phyloP scores from a whole-genome alignment of 2,888 invertebrate genomes.

The Carpatolechia fugitivella region DNA sequence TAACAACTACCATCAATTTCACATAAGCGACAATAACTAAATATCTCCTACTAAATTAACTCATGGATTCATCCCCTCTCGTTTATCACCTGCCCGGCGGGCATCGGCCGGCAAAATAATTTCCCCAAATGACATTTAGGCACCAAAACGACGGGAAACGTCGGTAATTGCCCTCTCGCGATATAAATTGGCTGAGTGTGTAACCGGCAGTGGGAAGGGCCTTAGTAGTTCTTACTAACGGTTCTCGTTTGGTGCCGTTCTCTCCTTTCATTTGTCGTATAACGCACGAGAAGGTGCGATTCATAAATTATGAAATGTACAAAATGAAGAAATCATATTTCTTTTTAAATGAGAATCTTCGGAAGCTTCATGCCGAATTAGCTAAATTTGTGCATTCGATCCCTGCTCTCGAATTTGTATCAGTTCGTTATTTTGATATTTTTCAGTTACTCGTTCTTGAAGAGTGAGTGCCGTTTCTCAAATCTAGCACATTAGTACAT shows the following conservation, averaged over 20 bases:
- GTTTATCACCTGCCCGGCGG: constrained; percentile 42
- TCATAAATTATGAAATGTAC: no score
- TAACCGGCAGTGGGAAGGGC: constrained; percentile 59
- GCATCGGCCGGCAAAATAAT: constrained; percentile 51
- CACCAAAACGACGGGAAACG: constrained; percentile 60
- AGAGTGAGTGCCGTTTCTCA: no score
- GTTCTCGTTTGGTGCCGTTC: constrained; percentile 3
- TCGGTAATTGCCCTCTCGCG: constrained; percentile 67
- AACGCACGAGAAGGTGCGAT: no score
- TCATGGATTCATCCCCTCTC: constrained; percentile 24
- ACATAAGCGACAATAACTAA: constrained; percentile 1
- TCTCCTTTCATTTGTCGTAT: no score
- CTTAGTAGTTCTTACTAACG: constrained; percentile 35
- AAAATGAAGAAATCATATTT: not conserved
- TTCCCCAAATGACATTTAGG: constrained; percentile 65
- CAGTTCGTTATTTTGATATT: no score
- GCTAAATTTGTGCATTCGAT: no score
- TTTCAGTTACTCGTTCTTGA: no score
- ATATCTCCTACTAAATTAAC: constrained; percentile 27
- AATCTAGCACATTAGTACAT: no score
- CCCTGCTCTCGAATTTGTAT: no score
- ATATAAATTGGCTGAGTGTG: constrained; percentile 72
- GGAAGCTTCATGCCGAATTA: no score
- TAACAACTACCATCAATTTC: constrained; percentile 3
- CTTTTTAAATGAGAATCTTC: no score